Base-by-base conservation (phyloP, 2,797 vertebrate genomes). In the Platyrinchus mystaceus region DNA sequence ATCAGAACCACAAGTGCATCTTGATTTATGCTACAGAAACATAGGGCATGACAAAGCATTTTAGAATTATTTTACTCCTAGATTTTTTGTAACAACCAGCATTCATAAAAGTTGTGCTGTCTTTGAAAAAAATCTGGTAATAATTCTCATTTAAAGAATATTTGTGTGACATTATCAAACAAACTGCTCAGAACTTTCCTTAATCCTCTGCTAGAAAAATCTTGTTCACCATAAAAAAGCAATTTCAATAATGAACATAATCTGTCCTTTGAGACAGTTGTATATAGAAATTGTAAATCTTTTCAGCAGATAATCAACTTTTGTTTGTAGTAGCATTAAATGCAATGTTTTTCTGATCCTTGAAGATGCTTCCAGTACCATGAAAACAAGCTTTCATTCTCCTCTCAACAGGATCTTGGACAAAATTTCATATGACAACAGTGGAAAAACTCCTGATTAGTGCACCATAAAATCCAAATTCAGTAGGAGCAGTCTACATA, bases 401-500 rank as follows among this genome's bases (percentile, higher is more conserved):
- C 3, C 9, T 86, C 5, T 75, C 2, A 3, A 19, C 15, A 69
- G 14, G 7, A 43, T n/a, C 37, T 52, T 69, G 37, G 41, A 44
- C 41, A 82, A 77, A 82, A 66, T 6, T 78, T 3, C 32, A 14
- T 41, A 46, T 17, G 36, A 67, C 4, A 7, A 39, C 30, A 34
- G 4, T 43, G 12, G 23, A 16, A 81, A 55, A 82, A 19, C 13
- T 69, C 32, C 34, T 39, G 2, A 44, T 64, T 76, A 55, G 30
- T 47, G 7, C 14, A 50, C 28, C 7, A 41, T 52, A 24, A 36
- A 34, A 41, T 52, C 41, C 28, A 67, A 11, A 79, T 39, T 52
- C 22, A 36, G 5, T 10, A 49, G 15, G 6, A 67, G 24, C 21
- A 87, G 14, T 28, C 62, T 36, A 17, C 0, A 0, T 47, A 12